Evolutionary conservation across 2,113 vertebrate species (phyloP), one percentile per base, ranked within the genome.

Genomic region (Nettapus auritus): DNA sequence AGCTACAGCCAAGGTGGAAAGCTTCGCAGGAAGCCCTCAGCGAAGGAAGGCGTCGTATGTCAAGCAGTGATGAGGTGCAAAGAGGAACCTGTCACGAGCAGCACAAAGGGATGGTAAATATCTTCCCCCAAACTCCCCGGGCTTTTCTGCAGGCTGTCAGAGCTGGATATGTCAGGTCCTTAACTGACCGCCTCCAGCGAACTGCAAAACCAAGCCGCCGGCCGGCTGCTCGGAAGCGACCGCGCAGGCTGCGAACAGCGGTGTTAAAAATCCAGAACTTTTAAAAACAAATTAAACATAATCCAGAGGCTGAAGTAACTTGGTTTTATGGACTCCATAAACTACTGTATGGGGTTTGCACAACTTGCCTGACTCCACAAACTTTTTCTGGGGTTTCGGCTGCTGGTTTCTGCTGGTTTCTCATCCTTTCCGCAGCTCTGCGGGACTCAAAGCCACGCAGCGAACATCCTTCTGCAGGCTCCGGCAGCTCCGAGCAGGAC

Each of bases 11-110:
- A 63, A 66, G 84, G 63, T 33, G 87, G 82, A 52, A 92, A 57
- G 26, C 29, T 78, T 64, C 3, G 7, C 62, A 52, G 93, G 85
- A 82, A 94, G 66, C 23, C 53, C 12, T 0, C 20, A 48, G 76
- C 2, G 1, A 68, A 56, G 90, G 88, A 79, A 73, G 78, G 85
- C 36, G 53, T 82, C 28, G 1, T 83, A 64, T 46, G 76, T 88
- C 87, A 91, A 38, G 62, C 0, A 13, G 74, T 83, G 94, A 95
- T 89, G 94, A 97, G 91, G 94, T 95, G 94, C 87, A 62, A 94
- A 97, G 93, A 96, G 94, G 89, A 90, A 60, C 89, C 95, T 95
- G 97, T 96, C 96, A 85, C 0, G 50, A 94, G 90, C 70, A n/a
- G 86, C 93, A 79, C 83, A 56, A 34, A 81, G 70, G 85, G 90